Evolutionary conservation across 2,113 vertebrate genomes (phyloP).

Genomic region (Carettochelys insculpta): DNA sequence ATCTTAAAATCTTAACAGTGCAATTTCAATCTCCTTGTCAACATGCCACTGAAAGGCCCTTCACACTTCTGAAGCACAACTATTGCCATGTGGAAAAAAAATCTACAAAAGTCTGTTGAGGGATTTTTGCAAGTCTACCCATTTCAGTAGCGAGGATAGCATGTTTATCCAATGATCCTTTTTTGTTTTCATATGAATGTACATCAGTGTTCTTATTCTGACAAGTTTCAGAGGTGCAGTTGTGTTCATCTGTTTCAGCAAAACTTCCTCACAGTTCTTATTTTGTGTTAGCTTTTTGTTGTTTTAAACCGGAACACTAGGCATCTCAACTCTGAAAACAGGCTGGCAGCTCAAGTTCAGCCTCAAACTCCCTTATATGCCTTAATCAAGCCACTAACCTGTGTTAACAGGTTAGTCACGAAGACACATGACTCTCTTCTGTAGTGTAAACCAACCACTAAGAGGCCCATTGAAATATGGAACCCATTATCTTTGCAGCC

Average conservation of each 20-base stretch:
- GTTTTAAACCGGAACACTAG: too few relatives aligned
- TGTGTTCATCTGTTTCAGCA: too few relatives aligned
- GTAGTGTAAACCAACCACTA: neutral
- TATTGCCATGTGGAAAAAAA: neutral
- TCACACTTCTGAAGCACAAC: accelerated
- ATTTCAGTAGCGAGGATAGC: neutral
- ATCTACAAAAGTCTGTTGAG: neutral
- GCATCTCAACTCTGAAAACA: neutral
- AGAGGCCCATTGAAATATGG: neutral
- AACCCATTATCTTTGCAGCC: neutral
- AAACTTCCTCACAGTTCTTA: too few relatives aligned
- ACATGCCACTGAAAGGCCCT: accelerated
- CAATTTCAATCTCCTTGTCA: neutral
- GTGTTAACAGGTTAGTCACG: neutral
- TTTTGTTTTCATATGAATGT: too few relatives aligned
- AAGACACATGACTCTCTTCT: neutral
- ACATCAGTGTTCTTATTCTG: too few relatives aligned
- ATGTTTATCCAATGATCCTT: neutral
- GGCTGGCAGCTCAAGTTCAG: neutral
- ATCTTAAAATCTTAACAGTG: too few relatives aligned
- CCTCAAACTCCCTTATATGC: neutral
- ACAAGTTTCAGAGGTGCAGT: too few relatives aligned
- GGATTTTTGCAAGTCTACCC: neutral
- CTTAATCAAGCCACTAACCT: neutral
- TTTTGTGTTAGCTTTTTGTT: too few relatives aligned